A percentile compares a stretch with the other conserved stretches of the same genome.
Evolutionary conservation across 2,888 invertebrate genomes (phyloP).

Genomic region (Apamea crenata): DNA sequence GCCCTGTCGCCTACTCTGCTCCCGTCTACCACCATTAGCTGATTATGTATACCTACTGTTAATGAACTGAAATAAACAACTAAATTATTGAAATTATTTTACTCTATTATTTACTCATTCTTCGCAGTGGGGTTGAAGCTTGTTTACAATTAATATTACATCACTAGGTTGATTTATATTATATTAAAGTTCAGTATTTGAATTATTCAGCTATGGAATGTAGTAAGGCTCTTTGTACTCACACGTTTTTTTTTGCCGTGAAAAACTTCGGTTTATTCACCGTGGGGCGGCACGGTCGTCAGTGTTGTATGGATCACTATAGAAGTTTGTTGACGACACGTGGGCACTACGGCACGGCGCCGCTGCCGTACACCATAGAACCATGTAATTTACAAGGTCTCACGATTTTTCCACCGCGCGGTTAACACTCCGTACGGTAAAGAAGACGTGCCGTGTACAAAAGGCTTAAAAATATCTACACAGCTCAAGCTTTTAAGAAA

Average conservation of each 20-base stretch:
- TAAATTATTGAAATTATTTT: constrained; percentile 40
- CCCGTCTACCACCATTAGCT: constrained; percentile 81
- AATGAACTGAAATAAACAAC: constrained; percentile 47
- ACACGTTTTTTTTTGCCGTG: not conserved
- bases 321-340: too few species aligned
- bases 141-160: not conserved
- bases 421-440: too few species aligned
- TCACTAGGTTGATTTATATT: not conserved
- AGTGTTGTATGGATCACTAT: too few species aligned
- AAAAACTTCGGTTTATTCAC: too few species aligned
- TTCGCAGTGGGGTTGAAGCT: not conserved
- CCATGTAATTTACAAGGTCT: not conserved
- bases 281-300: too few species aligned
- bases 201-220: not conserved
- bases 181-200: not conserved
- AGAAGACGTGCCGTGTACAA: too few species aligned
- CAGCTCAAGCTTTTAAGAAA: too few species aligned
- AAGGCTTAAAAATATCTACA: too few species aligned
- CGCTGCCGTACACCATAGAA: not conserved
- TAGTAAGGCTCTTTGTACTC: not conserved
- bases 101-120: not conserved
- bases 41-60: not conserved
- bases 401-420: too few species aligned
- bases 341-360: too few species aligned
- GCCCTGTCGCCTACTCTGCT: constrained; percentile 73